Evolutionary conservation across 2,888 invertebrate species (phyloP).

Genomic region (Latrodectus elegans): DNA sequence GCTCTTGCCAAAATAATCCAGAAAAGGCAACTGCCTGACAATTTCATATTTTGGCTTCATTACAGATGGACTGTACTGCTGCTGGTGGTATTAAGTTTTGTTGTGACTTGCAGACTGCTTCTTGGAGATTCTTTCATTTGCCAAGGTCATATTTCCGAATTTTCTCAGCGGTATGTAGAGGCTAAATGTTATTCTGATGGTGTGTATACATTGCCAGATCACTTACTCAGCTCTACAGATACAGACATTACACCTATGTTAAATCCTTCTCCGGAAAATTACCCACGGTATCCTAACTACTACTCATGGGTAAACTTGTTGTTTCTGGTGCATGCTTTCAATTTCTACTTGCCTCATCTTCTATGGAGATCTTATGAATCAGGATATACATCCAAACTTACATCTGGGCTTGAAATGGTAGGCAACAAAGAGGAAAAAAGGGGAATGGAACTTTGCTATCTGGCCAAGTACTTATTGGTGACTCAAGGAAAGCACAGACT

Average conservation of each 20-base stretch:
- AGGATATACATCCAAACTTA: constrained; percentile 28
- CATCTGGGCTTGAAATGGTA: constrained; percentile 9
- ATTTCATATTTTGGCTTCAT: constrained; percentile 44
- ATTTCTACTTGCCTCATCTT: constrained; percentile 47
- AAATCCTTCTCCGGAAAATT: background rate
- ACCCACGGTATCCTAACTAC: constrained; percentile 13
- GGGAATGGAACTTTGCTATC: constrained; percentile 28
- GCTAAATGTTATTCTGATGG: constrained; percentile 31
- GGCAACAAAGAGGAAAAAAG: constrained; percentile 27
- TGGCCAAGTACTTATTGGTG: constrained; percentile 47
- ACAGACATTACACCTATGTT: background rate
- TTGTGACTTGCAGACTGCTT: constrained; percentile 45
- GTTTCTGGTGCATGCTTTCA: constrained; percentile 45
- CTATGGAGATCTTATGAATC: constrained; percentile 54
- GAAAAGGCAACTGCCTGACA: constrained; percentile 14
- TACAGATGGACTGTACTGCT: constrained; percentile 54
- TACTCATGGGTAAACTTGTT: constrained; percentile 59
- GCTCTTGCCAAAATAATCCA: background rate
- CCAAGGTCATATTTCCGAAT: background rate
- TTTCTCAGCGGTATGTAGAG: constrained; percentile 5
- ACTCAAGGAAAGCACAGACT: constrained; percentile 51
- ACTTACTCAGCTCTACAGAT: background rate
- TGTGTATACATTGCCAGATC: constrained; percentile 18
- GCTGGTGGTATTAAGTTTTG: constrained; percentile 35
- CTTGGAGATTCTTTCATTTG: constrained; percentile 46